A percentile compares a stretch with the other conserved stretches of the same genome.
These are phyloP conservation scores for Anas platyrhynchos DNA, from an alignment of 2,113 vertebrate species.

Conservation along the genomic window DNA sequence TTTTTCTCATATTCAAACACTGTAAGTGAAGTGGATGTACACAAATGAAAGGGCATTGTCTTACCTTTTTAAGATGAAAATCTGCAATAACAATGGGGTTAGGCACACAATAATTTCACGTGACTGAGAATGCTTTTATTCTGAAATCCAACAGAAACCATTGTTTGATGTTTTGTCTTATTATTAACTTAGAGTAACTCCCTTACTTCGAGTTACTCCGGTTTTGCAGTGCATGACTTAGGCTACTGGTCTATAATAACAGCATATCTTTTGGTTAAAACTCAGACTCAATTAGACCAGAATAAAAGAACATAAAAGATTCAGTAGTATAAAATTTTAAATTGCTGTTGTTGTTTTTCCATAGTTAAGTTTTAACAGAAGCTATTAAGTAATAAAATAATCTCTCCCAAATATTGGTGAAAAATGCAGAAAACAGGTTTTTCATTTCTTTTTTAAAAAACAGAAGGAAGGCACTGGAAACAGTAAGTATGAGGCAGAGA, in stretches of 20 bases:
- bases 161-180: background rate
- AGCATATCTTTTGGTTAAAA: background rate
- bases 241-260: background rate
- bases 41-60: background rate
- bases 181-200: background rate
- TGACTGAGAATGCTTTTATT: background rate
- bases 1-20: background rate
- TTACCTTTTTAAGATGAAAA: background rate
- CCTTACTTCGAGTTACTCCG: background rate
- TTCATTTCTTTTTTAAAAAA: background rate
- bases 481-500: rapidly evolving
- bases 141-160: background rate
- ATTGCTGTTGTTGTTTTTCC: background rate
- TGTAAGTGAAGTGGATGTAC: background rate
- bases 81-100: background rate
- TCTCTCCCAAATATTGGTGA: background rate
- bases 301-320: background rate
- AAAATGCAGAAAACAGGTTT: background rate
- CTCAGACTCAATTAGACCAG: background rate
- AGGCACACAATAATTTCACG: background rate
- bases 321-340: background rate
- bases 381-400: background rate
- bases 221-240: background rate
- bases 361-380: background rate
- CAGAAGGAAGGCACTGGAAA: background rate